These are phyloP conservation scores for Chirona hameri DNA, from an alignment of 2,888 invertebrate species.

Conservation along the genomic window DNA sequence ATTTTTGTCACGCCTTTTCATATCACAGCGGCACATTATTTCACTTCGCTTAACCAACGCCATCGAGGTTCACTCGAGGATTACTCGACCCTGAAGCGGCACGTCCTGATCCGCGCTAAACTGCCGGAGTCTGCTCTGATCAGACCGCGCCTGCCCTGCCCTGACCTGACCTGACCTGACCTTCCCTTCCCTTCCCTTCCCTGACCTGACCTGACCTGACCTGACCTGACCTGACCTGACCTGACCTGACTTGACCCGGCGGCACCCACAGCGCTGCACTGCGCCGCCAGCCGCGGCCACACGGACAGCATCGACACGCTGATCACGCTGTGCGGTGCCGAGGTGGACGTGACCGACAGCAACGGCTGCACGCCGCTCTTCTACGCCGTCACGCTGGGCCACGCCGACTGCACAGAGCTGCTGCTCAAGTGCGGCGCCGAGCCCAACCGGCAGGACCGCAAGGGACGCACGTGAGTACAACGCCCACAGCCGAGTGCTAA, in stretches of 20 bases:
- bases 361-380: conserved; percentile 95
- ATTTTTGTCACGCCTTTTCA: too few species aligned
- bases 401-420: conserved; percentile 86
- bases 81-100: background rate
- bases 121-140: background rate
- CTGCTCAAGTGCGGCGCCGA: conserved; percentile 86
- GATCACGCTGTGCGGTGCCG: conserved; percentile 79
- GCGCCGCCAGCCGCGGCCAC: conserved; percentile 94
- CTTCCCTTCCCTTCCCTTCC: too few species aligned
- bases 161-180: background rate
- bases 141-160: background rate
- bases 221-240: too few species aligned
- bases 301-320: conserved; percentile 85
- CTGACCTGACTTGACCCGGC: background rate
- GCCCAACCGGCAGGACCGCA: conserved; percentile 85
- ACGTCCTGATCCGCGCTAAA: too few species aligned
- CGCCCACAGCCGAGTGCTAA: too few species aligned
- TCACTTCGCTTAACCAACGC: too few species aligned
- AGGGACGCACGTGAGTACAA: conserved; percentile 70
- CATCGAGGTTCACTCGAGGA: too few species aligned
- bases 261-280: conserved; percentile 77
- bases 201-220: too few species aligned
- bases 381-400: conserved; percentile 93
- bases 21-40: too few species aligned
- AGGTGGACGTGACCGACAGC: conserved; percentile 82